Evolutionary conservation across 2,888 invertebrate species (phyloP), one percentile per base, ranked within the genome.

Genomic region (Papilio demoleus): DNA sequence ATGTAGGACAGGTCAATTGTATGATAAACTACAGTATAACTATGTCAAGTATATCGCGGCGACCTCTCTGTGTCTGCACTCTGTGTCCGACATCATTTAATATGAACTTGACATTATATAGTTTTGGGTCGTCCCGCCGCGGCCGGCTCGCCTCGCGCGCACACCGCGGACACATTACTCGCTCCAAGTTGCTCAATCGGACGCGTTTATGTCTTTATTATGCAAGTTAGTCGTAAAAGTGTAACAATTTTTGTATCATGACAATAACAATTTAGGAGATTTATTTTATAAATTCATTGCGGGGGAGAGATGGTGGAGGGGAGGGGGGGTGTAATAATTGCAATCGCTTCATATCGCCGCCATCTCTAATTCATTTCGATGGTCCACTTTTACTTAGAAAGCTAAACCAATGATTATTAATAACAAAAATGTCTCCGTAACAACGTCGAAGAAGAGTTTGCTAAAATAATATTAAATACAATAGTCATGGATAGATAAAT

Each of bases 41-140:
- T n/a, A n/a, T 53, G 53, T 53, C 53, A 53, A 53, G 53, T 27
- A 14, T 47, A 19, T 12, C 14, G 53, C 14, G 53, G n/a, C 14
- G 50, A 53, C 53, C 27, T 53, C 53, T n/a, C 14, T n/a, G 24
- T 8, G 24, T 50, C 38, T 61, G 14, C 8, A 61, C 40, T 42
- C 47, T 5, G 27, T 62, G 61, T 45, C 42, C 36, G 59, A 66
- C 34, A 34, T 24, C 27, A 65, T 24, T 40, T 3, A 24, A 36
- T 59, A 17, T 45, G 58, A 59, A 66, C 66, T 66, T 66, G 66
- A 60, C 66, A 66, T 66, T 50, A 66, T 27, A 45, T 17, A 31
- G 47, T 59, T 60, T 50, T 17, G 59, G 47, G 38, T 34, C 36
- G 59, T 45, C 36, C 22, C 65, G 45, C 34, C 36, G 36, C 19